phyloP scores from a whole-genome alignment of 2,888 invertebrate species.

The Euplexia lucipara region DNA sequence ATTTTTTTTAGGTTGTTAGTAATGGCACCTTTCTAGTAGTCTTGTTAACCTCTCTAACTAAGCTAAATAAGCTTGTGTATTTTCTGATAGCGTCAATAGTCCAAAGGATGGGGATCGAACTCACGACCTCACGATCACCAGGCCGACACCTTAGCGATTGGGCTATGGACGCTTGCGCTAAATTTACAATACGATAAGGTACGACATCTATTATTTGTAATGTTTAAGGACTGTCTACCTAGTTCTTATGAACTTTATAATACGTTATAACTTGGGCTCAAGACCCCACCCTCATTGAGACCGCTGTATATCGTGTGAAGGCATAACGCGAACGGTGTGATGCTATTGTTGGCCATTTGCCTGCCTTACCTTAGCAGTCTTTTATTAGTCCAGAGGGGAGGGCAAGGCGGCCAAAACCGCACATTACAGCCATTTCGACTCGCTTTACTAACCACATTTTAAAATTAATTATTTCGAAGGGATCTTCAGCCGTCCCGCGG shows the following conservation, averaged over 20 bases:
- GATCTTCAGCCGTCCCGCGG: conserved; percentile 11
- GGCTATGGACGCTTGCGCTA: too few relatives aligned
- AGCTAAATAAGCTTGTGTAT: too few relatives aligned
- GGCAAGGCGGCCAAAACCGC: conserved; percentile 23
- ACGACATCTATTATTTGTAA: too few relatives aligned
- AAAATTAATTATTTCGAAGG: conserved; percentile 30
- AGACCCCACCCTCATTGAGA: background rate
- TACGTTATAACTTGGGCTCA: background rate
- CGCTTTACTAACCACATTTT: conserved; percentile 27
- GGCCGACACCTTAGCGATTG: too few relatives aligned
- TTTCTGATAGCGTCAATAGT: too few relatives aligned
- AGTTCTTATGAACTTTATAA: conserved; percentile 2
- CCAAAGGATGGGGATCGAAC: too few relatives aligned
- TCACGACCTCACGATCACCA: too few relatives aligned
- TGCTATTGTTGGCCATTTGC: background rate
- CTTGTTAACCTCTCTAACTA: too few relatives aligned
- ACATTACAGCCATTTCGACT: conserved; percentile 24
- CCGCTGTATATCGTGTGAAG: background rate
- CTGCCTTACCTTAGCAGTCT: conserved; percentile 1
- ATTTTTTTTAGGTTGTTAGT: too few relatives aligned
- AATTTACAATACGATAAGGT: too few relatives aligned
- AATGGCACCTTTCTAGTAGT: too few relatives aligned
- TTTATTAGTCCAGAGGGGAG: conserved; percentile 26
- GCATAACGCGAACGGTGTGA: background rate
- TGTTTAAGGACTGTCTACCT: too few relatives aligned